Base-by-base conservation (phyloP, 1,140 invertebrate genomes). In the Saccostrea glomerata region DNA sequence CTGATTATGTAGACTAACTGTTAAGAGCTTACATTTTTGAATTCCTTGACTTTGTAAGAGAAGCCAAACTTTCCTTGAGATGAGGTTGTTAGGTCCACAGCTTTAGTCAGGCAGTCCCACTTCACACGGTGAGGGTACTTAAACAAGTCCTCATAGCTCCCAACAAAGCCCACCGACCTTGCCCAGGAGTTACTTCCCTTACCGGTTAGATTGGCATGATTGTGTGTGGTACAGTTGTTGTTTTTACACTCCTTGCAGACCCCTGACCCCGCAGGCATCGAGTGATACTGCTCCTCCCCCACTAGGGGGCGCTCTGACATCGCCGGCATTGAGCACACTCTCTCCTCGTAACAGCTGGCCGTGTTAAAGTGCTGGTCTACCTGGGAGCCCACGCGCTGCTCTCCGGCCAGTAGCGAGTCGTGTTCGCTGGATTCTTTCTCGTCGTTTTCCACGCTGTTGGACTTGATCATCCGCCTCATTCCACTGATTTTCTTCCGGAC, bases 71-170 rank as follows among this genome's bases (percentile, higher is more conserved):
- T 88, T 23, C 66, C 84, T 84, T 73, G 84, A 36, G 20, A 66
- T 0, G 84, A 84, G 1, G 70, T 86, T 15, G 82, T 30, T 2
- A 90, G 85, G 0, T 77, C 85, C 20, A 90, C 77, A 63, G 85
- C 85, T 73, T 90, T 90, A 12, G 89, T 88, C 23, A 36, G 13
- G 2, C 85, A 84, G 36, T 88, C 87, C 89, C 89, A 90, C 47
- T 86, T 87, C 0, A 90, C 87, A 58, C 84, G 47, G 54, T 90
- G 89, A 54, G 89, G 89, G 73, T 85, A 90, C 63, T 86, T 87
- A 13, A 88, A 84, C 87, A 88, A 40, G 47, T 85, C 83, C 25
- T 85, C 84, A 9, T 77, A 86, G n/a, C 85, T 73, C 30, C 66
- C 66, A 23, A 30, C 23, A 77, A 70, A 70, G 4, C 47, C 47